Base-by-base conservation (phyloP, 2,113 vertebrate species). In the Rostratula benghalensis region DNA sequence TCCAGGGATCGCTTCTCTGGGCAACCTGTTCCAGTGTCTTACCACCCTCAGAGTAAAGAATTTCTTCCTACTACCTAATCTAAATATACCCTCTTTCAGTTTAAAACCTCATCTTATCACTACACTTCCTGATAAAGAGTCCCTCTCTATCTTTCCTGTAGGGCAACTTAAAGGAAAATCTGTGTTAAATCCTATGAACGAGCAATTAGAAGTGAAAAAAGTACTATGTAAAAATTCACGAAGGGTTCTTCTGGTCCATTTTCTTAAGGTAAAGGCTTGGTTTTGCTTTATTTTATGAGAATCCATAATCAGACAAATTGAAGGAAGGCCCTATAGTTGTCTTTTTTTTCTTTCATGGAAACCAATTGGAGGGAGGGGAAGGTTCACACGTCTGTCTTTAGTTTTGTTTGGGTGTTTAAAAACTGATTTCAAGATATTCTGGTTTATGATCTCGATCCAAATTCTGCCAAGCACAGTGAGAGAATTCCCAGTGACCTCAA, bases 331-430 rank as follows among this genome's bases (percentile, higher is more conserved):
- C 30, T 54, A 14, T 68, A 65, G 79, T 56, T 14, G 20, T 8
- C 11, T 18, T 10, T 60, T 13, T 43, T 10, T 60, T 10, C 11
- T 84, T 56, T 68, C 8, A 30, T 24, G 43, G 35, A 27, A 25
- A 70, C 5, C 75, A 46, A 69, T 50, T 9, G 9, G 31, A 23
- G 41, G 39, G 25, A 11, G 12, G 30, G 13, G 10, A 45, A 6
- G 4, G n/a, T 87, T 89, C 57, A 89, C n/a, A 83, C 82, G 61
- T 71, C 43, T 94, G 65, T 13, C 79, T 95, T 89, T 33, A 35
- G 80, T 95, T 46, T 95, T 95, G 43, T 86, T 59, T 87, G n/a
- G 35, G 53, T 30, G 71, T 83, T 91, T 73, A 83, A 93, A 95
- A 31, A 43, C 11, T 45, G 69, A 75, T 95, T 96, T 95, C 78